Conservation (phyloP, 2,113 vertebrate species). For the Verasper variegatus region DNA sequence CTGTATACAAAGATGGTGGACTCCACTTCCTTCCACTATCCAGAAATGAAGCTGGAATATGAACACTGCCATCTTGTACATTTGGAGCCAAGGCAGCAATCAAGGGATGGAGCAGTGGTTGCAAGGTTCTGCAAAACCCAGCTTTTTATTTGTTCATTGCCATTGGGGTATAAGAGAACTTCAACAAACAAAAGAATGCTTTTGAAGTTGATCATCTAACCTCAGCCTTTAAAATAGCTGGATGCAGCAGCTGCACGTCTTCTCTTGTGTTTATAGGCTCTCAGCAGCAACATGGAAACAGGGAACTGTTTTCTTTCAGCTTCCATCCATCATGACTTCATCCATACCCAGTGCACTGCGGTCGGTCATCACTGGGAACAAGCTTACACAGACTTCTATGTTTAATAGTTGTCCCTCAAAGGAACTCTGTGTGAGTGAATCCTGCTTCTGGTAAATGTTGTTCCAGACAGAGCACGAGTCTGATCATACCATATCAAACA, state of each 20-base stretch:
- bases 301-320: constrained; percentile 28
- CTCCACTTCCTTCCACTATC: no score
- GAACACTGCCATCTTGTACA: no score
- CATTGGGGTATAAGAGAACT: neutral
- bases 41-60: no score
- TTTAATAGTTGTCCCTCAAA: constrained; percentile 33
- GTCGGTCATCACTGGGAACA: constrained; percentile 46
- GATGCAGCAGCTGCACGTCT: neutral
- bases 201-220: neutral
- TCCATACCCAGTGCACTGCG: constrained; percentile 4
- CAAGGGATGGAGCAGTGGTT: no score
- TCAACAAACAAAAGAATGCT: neutral
- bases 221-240: neutral
- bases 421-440: constrained; percentile 41
- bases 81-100: no score
- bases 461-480: constrained; percentile 43
- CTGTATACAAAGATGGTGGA: no score
- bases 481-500: constrained; percentile 26
- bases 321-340: constrained; percentile 52
- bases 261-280: constrained; percentile 12
- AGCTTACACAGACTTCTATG: constrained; percentile 31
- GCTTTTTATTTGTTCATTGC: neutral
- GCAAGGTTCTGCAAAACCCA: no score
- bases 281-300: constrained; percentile 34
- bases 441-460: constrained; percentile 25